These are phyloP conservation scores for Uloborus plumipes DNA, from an alignment of 2,888 invertebrate species.

Conservation along the genomic window DNA sequence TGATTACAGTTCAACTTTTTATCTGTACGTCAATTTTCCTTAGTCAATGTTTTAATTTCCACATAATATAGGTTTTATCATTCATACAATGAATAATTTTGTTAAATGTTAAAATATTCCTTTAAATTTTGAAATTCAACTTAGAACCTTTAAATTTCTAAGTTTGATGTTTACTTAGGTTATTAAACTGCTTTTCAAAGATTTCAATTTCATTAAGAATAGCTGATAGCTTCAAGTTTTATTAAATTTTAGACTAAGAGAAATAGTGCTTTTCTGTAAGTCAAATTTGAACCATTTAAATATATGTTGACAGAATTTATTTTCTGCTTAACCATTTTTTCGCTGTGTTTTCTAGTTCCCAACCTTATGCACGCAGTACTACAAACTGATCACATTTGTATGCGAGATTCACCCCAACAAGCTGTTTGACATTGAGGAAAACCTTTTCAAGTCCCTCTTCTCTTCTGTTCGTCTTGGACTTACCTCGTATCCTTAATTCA, in stretches of 20 bases:
- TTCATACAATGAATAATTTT: too few relatives aligned
- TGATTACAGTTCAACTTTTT: too few relatives aligned
- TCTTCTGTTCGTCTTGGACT: constrained; percentile 77
- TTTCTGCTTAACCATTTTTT: not conserved
- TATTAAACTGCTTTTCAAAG: too few relatives aligned
- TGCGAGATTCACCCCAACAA: constrained; percentile 79
- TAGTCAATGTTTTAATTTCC: too few relatives aligned
- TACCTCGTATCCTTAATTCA: constrained; percentile 68
- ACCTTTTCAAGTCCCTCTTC: constrained; percentile 75
- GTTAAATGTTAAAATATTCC: too few relatives aligned
- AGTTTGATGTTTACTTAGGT: too few relatives aligned
- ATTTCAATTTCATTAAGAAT: not conserved
- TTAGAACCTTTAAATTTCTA: too few relatives aligned
- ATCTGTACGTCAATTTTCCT: too few relatives aligned
- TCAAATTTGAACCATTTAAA: too few relatives aligned
- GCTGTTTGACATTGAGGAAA: constrained; percentile 74
- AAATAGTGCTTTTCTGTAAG: not conserved
- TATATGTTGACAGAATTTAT: not conserved
- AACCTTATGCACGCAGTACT: constrained; percentile 78
- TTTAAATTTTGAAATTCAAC: too few relatives aligned
- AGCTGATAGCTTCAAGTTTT: not conserved
- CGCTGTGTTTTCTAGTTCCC: constrained; percentile 75
- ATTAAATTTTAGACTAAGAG: not conserved
- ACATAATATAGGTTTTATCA: too few relatives aligned
- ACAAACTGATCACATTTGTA: constrained; percentile 78